phyloP scores from a whole-genome alignment of 2,113 vertebrate genomes.

The Chionis minor region DNA sequence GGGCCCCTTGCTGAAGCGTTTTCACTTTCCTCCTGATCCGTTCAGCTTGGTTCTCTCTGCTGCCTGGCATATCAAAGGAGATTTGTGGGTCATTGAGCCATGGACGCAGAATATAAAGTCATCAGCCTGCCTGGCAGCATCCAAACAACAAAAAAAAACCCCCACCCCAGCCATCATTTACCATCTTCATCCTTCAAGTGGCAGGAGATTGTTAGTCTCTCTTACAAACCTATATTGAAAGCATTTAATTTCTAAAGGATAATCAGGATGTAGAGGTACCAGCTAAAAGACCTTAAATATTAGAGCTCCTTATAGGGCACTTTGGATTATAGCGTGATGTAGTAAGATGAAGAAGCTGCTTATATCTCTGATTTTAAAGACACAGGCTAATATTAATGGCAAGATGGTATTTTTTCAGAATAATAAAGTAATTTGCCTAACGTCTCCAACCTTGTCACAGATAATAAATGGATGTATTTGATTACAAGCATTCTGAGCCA shows the following conservation, averaged over 20 bases:
- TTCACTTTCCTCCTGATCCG: conserved; percentile 77
- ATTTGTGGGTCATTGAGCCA: conserved; percentile 94
- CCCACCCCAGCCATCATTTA: conserved; percentile 10
- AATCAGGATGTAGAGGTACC: conserved; percentile 60
- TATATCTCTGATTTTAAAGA: conserved; percentile 38
- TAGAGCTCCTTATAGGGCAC: conserved; percentile 21
- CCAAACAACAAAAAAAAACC: conserved; percentile 46
- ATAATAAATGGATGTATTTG: conserved; percentile 39
- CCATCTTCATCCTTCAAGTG: conserved; percentile 54
- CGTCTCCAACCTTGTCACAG: conserved; percentile 22
- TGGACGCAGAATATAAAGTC: conserved; percentile 90
- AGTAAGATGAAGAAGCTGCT: conserved; percentile 39
- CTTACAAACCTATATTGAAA: conserved; percentile 46
- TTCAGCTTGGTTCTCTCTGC: conserved; percentile 87
- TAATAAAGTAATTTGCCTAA: conserved; percentile 48
- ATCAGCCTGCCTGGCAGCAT: conserved; percentile 84
- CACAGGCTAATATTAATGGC: conserved; percentile 29
- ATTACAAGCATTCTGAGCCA: not conserved
- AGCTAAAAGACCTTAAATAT: conserved; percentile 57
- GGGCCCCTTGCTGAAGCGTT: conserved; percentile 64
- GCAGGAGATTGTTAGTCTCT: conserved; percentile 23
- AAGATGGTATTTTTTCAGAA: conserved; percentile 24
- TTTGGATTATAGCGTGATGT: conserved; percentile 35
- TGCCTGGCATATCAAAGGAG: conserved; percentile 96
- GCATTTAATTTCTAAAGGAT: conserved; percentile 66